These are phyloP conservation scores for Yponomeuta sedellus DNA, from an alignment of 2,888 invertebrate species.

Conservation along the genomic window DNA sequence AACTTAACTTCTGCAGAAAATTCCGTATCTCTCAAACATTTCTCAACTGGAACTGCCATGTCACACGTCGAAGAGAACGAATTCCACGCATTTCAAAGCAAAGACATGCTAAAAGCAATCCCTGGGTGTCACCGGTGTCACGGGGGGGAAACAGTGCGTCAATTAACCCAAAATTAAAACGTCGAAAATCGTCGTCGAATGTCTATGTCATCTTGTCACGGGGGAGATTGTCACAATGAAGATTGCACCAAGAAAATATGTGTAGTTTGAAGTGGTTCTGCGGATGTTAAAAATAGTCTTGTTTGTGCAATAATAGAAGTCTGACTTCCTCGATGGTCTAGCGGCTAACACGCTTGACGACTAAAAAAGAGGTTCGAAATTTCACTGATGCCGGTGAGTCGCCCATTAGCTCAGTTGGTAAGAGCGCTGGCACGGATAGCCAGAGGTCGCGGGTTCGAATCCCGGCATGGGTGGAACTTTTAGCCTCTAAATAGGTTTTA, in stretches of 20 bases:
- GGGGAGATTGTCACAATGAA: constrained; percentile 32
- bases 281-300: constrained; percentile 28
- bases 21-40: no score
- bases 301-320: no score
- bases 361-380: no score
- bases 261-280: constrained; percentile 29
- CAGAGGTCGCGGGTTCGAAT: no score
- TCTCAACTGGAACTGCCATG: constrained; percentile 30
- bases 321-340: no score
- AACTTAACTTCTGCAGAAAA: not conserved
- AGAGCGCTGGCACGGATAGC: no score
- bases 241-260: constrained; percentile 36
- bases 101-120: constrained; percentile 25
- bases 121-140: not conserved
- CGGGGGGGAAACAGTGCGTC: constrained; percentile 35
- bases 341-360: no score
- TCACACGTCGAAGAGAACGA: constrained; percentile 35
- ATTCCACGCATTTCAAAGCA: constrained; percentile 39
- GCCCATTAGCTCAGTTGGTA: no score
- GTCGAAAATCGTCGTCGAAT: constrained; percentile 55
- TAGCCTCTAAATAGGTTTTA: no score
- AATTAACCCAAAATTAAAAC: constrained; percentile 73
- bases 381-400: no score
- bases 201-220: constrained; percentile 51
- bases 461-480: no score